These are phyloP conservation scores for Chalcis sispes DNA, from an alignment of 2,888 invertebrate species.

Conservation along the genomic window DNA sequence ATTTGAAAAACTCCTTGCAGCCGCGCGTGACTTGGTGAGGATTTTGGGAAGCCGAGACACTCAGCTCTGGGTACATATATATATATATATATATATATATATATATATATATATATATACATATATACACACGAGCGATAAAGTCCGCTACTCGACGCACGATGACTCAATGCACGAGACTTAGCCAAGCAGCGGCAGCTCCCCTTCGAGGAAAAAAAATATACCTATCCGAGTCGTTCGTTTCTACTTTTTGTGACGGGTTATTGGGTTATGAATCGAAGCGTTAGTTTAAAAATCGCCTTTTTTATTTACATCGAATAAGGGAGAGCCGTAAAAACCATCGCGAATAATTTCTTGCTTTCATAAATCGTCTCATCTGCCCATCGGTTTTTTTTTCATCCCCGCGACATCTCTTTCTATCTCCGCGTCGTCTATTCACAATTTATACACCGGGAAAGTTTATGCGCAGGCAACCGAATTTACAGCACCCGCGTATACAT, in stretches of 20 bases:
- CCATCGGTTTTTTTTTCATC: not conserved
- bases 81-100: too few relatives aligned
- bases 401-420: too few relatives aligned
- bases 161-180: not conserved
- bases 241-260: too few relatives aligned
- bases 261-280: constrained; percentile 26
- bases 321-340: not conserved
- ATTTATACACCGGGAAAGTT: too few relatives aligned
- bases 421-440: too few relatives aligned
- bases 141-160: not conserved
- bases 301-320: not conserved
- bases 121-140: not conserved
- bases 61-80: too few relatives aligned
- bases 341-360: constrained; percentile 1
- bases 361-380: constrained; percentile 28
- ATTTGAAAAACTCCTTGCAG: constrained; percentile 13
- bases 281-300: constrained; percentile 17
- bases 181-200: not conserved
- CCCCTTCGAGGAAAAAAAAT: not conserved
- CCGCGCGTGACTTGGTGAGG: not conserved
- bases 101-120: too few relatives aligned
- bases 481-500: constrained; percentile 8
- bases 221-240: too few relatives aligned
- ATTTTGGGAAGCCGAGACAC: too few relatives aligned
- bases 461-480: too few relatives aligned